Evolutionary conservation across 2,113 vertebrate genomes (phyloP), one percentile per base, ranked within the genome.

Genomic region (Dasypus novemcinctus): DNA sequence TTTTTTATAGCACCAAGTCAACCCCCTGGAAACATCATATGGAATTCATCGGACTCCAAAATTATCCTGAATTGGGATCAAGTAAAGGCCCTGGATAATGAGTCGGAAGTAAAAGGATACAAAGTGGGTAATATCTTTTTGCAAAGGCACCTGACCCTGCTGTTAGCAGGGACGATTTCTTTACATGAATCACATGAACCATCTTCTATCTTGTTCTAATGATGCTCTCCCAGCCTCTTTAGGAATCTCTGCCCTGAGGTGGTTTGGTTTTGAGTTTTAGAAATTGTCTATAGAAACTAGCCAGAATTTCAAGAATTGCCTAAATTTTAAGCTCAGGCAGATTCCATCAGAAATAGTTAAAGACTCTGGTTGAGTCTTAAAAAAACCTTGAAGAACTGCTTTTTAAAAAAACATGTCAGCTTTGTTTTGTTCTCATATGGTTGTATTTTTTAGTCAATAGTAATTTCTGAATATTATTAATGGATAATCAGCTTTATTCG

Each of bases 1-100:
- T 96, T 96, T 52, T 31, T 71, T 72, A 76, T 23, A 99, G 99
- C 99, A 11, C 99, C 99, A 0, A 99, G 99, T 92, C 99, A 99
- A 94, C 99, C 99, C 7, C 99, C 99, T 0, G 98, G 98, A 97
- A 99, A 99, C 98, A 99, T 99, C 88, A 98, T 99, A 97, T 99
- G 99, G 99, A 99, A 99, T 95, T 99, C 99, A 0, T 99, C 99
- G 0, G 99, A 99, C 98, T 99, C 99, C 97, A 99, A 99, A 98
- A 99, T 99, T 90, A 98, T 99, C 94, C 96, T 99, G 95, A 99
- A 99, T 98, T 99, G 99, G 99, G 99, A 99, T 98, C 99, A 99
- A 96, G 99, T 99, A 97, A 99, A 99, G 96, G 99, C 99, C 2
- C 98, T 99, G 98, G 99, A 99, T 97, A 99, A 99, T 27, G 99